Conservation (phyloP, 2,797 vertebrate genomes). For the Xenentodon cancila region DNA sequence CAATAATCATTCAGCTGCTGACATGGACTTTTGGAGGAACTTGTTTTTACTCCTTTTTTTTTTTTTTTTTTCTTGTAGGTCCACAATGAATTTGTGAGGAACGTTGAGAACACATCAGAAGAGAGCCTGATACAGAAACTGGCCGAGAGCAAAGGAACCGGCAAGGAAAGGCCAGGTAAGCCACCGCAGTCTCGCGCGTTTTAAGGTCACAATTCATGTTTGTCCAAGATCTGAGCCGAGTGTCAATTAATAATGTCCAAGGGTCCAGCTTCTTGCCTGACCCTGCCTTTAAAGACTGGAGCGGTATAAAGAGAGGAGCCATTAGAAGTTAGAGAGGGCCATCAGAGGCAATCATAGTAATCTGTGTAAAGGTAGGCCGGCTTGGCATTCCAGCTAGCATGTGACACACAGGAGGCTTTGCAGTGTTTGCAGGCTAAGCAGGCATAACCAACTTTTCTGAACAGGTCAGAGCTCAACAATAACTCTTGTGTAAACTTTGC, state of each 20-base stretch:
- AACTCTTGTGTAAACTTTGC: conserved; percentile 83
- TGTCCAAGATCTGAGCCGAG: background rate
- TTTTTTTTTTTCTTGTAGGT: conserved; percentile 77
- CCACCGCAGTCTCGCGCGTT: fast-evolving
- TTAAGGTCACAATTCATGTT: background rate
- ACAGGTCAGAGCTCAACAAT: conserved; percentile 82
- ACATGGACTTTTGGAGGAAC: background rate
- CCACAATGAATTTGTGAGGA: conserved; percentile 95
- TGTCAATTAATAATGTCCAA: conserved; percentile 2
- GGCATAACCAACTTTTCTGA: conserved; percentile 70
- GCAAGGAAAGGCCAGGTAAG: conserved; percentile 96
- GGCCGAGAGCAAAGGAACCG: conserved; percentile 95
- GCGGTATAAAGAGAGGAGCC: conserved; percentile 65
- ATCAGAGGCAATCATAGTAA: conserved; percentile 82
- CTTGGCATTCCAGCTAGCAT: conserved; percentile 82
- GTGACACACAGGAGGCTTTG: conserved; percentile 73
- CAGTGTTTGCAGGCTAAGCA: conserved; percentile 70
- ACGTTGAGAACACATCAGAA: conserved; percentile 95
- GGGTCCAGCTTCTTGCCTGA: conserved; percentile 11
- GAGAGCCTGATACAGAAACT: conserved; percentile 95
- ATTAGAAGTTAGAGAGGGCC: conserved; percentile 71
- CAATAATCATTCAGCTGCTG: too few relatives aligned
- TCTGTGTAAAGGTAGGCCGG: conserved; percentile 80
- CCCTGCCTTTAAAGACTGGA: conserved; percentile 18
- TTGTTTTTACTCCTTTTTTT: background rate